Evolutionary conservation across 2,113 vertebrate genomes (phyloP).

Genomic region (Tenrec ecaudatus): DNA sequence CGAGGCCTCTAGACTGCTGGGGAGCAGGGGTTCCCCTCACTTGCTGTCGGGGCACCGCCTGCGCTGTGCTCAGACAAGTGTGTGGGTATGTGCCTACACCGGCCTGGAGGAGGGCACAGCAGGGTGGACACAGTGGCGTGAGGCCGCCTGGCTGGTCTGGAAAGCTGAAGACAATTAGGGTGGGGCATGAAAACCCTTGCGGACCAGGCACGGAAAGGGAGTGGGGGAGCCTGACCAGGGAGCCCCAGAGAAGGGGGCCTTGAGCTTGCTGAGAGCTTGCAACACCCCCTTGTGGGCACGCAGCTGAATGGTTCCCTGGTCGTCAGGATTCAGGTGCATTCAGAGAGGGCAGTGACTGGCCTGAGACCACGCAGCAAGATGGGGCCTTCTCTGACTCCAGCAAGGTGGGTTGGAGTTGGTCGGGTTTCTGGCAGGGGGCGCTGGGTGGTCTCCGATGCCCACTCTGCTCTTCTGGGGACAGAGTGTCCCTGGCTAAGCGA

Average conservation of each 20-base stretch:
- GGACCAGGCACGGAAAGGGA: not conserved
- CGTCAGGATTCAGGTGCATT: no score
- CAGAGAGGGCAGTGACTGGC: not conserved
- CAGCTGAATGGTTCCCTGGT: not conserved
- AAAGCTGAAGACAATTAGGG: not conserved
- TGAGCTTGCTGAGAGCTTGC: not conserved
- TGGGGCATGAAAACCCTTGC: no score
- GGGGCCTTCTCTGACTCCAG: not conserved
- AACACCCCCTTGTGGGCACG: not conserved
- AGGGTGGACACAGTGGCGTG: not conserved
- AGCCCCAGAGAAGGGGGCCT: not conserved
- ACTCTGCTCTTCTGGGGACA: not conserved
- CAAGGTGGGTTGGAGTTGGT: no score
- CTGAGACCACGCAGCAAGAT: not conserved
- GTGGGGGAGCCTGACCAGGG: not conserved
- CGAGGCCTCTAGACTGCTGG: not conserved
- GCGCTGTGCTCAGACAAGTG: not conserved
- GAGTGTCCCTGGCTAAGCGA: not conserved
- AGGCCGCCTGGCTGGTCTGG: not conserved
- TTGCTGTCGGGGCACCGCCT: not conserved
- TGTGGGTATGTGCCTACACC: not conserved
- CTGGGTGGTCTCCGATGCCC: not conserved
- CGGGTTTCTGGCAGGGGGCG: not conserved
- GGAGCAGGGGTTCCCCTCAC: not conserved
- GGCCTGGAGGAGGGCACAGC: no score